Conservation (phyloP, 1,140 invertebrate species). For the Pseudobourletiella spinata region DNA sequence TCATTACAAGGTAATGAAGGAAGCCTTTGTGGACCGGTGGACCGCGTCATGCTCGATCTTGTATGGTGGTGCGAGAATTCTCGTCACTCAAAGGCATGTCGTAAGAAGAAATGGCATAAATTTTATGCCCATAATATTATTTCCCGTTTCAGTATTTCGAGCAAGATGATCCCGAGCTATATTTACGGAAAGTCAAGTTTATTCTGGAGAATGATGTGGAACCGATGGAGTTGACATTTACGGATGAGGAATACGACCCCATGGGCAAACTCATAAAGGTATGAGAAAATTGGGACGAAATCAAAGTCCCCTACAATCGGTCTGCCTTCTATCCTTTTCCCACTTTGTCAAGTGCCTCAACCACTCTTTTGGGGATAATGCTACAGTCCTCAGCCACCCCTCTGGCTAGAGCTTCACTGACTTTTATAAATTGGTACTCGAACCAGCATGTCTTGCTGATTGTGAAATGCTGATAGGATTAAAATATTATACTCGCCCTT, state of each 20-base stretch:
- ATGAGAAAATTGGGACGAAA: too few species aligned
- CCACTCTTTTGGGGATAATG: too few species aligned
- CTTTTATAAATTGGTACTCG: too few species aligned
- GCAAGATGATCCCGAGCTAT: slow-evolving; percentile 88
- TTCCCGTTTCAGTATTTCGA: slow-evolving; percentile 70
- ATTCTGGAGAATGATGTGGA: slow-evolving; percentile 83
- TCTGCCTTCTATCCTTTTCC: too few species aligned
- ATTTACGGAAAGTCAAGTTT: slow-evolving; percentile 83
- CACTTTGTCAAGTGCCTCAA: too few species aligned
- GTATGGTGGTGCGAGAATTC: background rate
- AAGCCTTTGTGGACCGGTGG: background rate
- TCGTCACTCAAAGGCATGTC: background rate
- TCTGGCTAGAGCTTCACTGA: too few species aligned
- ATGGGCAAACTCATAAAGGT: slow-evolving; percentile 64
- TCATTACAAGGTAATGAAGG: slow-evolving; percentile 59
- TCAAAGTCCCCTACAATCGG: too few species aligned
- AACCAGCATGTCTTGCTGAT: too few species aligned
- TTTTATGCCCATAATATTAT: background rate
- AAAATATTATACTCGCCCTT: too few species aligned
- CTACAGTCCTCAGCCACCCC: too few species aligned
- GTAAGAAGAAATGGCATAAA: background rate
- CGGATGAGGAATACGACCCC: slow-evolving; percentile 77
- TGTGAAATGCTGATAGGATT: too few species aligned
- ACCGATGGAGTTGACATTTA: slow-evolving; percentile 73
- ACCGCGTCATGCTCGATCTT: background rate